Base-by-base conservation (phyloP, 2,113 vertebrate species). In the Laticauda laticaudata region DNA sequence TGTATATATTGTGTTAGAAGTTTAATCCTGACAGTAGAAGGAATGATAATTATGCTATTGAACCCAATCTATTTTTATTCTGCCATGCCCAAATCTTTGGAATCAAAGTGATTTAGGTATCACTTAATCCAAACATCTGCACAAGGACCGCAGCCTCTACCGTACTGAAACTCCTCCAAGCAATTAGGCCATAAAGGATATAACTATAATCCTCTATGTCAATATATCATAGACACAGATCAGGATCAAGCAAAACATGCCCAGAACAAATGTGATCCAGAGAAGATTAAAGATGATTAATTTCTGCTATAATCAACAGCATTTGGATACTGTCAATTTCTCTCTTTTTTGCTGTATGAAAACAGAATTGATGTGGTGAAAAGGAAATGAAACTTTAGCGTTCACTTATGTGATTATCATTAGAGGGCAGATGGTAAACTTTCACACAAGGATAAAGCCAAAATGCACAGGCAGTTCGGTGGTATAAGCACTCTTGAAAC, bases 401-500 rank as follows among this genome's bases (percentile, higher is more conserved):
- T 85, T 48, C 53, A 45, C 15, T 21, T n/a, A 34, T 55, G 14
- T 88, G 91, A 59, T 75, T 88, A 26, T 29, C 61, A 81, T 92
- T 56, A 75, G 8, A 69, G 55, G 54, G 43, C 45, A 29, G 75
- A 61, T 56, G 9, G 54, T 39, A 56, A 86, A 21, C 90, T 89
- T 85, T 90, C n/a, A 85, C 56, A 59, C 34, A 94, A 1, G 91
- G 54, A n/a, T 29, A 3, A 8, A 81, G 39, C 29, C 15, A 86
- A 92, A 88, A 92, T 91, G 64, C 86, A 88, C 55, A 91, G 89
- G n/a, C 88, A 56, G 61, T 92, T 91, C 92, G 69, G 4, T 0
- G 92, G 90, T 91, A 87, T 85, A 94, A 91, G 88, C 88, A 86
- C 86, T 94, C 61, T 94, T 93, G 69, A 94, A 94, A 91, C 53